These are phyloP conservation scores for Cygnus atratus DNA, from an alignment of 2,113 vertebrate genomes.

Conservation along the genomic window DNA sequence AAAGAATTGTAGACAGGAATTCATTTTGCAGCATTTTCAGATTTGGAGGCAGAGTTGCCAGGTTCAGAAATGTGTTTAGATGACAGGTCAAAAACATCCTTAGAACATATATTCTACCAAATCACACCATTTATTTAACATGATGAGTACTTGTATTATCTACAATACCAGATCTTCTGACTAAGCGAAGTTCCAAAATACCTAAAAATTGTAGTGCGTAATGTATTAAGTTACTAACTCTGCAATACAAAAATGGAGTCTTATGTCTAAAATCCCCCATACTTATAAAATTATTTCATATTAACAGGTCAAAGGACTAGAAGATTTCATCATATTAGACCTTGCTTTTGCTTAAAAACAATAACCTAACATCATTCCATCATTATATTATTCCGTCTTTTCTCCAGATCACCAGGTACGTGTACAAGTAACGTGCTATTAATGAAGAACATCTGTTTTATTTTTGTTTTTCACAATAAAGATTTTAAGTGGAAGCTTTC, in stretches of 20 bases:
- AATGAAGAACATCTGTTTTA: neutral
- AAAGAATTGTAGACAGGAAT: neutral
- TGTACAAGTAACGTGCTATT: neutral
- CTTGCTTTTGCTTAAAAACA: neutral
- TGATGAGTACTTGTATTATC: neutral
- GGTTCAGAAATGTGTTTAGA: neutral
- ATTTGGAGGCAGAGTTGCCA: neutral
- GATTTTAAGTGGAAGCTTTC: neutral
- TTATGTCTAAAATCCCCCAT: neutral
- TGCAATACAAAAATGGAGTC: neutral
- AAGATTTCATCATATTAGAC: neutral
- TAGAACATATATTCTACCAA: neutral
- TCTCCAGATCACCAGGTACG: neutral
- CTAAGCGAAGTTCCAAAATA: neutral
- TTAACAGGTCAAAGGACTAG: neutral
- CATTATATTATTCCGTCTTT: neutral
- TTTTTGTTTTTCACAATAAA: neutral
- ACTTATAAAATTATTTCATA: neutral
- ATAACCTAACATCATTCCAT: neutral
- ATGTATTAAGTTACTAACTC: neutral
- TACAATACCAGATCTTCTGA: neutral
- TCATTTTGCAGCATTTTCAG: neutral
- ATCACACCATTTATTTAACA: neutral
- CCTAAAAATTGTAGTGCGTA: neutral
- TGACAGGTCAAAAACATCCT: neutral